Evolutionary conservation across 2,888 invertebrate genomes (phyloP).

Genomic region (Tetragonula carbonaria): DNA sequence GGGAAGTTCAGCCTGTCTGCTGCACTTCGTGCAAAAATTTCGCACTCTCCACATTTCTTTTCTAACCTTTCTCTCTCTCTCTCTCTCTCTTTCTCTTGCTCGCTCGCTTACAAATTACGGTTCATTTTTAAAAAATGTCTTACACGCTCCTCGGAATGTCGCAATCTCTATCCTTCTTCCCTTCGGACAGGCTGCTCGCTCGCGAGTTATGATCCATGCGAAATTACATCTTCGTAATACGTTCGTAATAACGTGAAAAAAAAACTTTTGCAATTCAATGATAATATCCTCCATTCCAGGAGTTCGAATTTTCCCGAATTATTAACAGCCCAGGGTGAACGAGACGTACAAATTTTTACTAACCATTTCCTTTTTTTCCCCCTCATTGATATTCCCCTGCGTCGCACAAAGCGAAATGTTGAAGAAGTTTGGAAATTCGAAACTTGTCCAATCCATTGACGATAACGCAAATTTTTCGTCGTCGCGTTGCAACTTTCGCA

Average conservation of each 20-base stretch:
- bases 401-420: too few relatives aligned
- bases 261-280: neutral
- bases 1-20: neutral
- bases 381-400: neutral
- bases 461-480: too few relatives aligned
- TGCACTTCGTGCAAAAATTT: constrained; percentile 37
- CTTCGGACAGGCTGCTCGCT: neutral
- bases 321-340: neutral
- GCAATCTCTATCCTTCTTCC: constrained; percentile 39
- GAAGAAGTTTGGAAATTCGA: too few relatives aligned
- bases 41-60: constrained; percentile 35
- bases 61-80: neutral
- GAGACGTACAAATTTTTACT: neutral
- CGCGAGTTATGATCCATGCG: constrained; percentile 15
- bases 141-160: constrained; percentile 16
- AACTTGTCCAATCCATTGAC: too few relatives aligned
- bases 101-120: constrained; percentile 29
- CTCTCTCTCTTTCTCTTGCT: neutral
- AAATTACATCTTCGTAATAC: constrained; percentile 14
- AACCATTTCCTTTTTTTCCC: neutral
- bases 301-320: neutral
- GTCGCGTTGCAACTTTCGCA: too few relatives aligned
- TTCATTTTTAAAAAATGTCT: constrained; percentile 26
- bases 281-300: too few relatives aligned
- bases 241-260: neutral